Evolutionary conservation across 2,113 vertebrate genomes (phyloP), one percentile per base, ranked within the genome.

Genomic region (Potamarius usumacintae): DNA sequence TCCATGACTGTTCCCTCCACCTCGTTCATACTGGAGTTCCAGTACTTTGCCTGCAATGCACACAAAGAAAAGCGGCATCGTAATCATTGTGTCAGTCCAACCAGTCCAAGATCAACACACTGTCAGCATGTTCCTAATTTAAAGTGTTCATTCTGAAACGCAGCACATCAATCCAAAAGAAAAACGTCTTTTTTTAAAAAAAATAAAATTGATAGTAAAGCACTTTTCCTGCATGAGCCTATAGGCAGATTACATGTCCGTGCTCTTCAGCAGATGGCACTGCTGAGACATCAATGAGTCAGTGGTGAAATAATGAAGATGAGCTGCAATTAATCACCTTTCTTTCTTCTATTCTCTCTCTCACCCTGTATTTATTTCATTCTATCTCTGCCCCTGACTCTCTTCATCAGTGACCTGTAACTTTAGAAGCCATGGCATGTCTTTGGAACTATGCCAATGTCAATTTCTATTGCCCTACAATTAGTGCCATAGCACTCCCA

Each of bases 1-100:
- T 99, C 96, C 34, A 96, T 93, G 22, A 99, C 93, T 0, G 94
- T 94, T 80, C 97, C 98, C 94, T 99, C 97, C 79, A 99, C 97
- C 90, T 99, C 97, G 10, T 98, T 97, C 77, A 96, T 95, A 17
- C 96, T 97, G 8, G 97, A 97, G 94, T 95, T 99, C 97, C 98
- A 99, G 77, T 98, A 99, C 85, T 97, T 99, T 9, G 97, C 96
- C 98, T 99, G 89, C 71, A 57, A 80, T 83, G 62, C 67, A 78
- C 14, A 81, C 55, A 86, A 53, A 88, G n/a, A 87, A 34, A 65
- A 86, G 12, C 76, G 34, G 2, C 15, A 17, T 42, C 8, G 22
- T 20, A n/a, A 20, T 30, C 7, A 53, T 5, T 5, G 8, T 30
- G 50, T n/a, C 34, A 69, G 14, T 63, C 15, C 42, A 77, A n/a